These are phyloP conservation scores for Diaphora mendica DNA, from an alignment of 2,888 invertebrate genomes.

Conservation along the genomic window DNA sequence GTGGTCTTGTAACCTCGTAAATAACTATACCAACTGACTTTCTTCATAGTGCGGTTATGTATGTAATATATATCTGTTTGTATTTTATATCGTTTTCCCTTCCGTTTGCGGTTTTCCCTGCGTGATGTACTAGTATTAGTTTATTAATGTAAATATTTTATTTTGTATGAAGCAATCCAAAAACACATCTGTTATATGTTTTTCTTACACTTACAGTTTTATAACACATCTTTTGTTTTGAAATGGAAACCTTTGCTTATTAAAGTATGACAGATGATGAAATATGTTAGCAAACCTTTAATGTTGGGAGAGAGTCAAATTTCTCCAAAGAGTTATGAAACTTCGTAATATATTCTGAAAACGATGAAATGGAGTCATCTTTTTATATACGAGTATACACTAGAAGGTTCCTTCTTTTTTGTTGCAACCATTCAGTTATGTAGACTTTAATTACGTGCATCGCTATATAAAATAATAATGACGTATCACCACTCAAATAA, in stretches of 20 bases:
- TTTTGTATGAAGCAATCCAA: neutral
- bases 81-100: neutral
- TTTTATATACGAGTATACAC: neutral
- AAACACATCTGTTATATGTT: neutral
- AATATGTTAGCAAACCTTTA: neutral
- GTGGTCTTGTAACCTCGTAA: conserved; percentile 21
- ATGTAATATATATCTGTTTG: conserved; percentile 1
- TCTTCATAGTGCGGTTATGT: conserved; percentile 23
- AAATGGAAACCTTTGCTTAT: neutral
- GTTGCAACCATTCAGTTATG: conserved; percentile 21
- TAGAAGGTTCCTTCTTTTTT: neutral
- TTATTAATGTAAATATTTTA: neutral
- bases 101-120: conserved; percentile 13
- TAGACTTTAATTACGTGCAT: conserved; percentile 37
- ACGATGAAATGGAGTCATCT: neutral
- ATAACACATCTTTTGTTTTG: neutral
- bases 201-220: neutral
- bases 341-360: neutral
- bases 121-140: neutral
- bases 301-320: neutral
- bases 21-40: conserved; percentile 26
- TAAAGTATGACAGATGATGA: neutral
- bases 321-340: neutral
- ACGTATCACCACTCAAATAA: conserved; percentile 32
- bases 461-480: conserved; percentile 38